Percentiles rank a stretch among this genome's conserved stretches.
Conservation (phyloP, 2,797 vertebrate species). For the Sebastolobus altivelis region DNA sequence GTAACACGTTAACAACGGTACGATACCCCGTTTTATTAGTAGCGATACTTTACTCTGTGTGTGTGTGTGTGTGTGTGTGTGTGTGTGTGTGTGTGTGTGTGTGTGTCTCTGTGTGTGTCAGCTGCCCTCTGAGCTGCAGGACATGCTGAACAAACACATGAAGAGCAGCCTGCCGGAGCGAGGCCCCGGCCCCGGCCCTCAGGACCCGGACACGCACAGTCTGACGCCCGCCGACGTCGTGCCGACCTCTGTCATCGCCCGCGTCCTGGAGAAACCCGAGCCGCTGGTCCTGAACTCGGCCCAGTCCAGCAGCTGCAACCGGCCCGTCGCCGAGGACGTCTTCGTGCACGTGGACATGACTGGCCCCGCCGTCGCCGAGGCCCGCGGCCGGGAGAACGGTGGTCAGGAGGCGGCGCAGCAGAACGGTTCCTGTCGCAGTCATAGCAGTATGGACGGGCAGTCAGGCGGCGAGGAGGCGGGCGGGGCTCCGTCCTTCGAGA, state of each 20-base stretch:
- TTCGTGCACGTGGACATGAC: conserved; percentile 99
- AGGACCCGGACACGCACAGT: conserved; percentile 87
- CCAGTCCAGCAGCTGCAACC: conserved; percentile 91
- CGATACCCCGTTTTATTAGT: too few relatives aligned
- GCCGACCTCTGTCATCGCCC: conserved; percentile 94
- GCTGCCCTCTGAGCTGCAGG: conserved; percentile 97
- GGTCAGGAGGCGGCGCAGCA: conserved; percentile 73
- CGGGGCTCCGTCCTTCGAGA: conserved; percentile 88
- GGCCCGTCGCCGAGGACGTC: conserved; percentile 93
- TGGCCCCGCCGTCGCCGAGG: conserved; percentile 59
- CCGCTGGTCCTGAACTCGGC: conserved; percentile 95
- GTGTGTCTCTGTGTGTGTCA: conserved; percentile 58
- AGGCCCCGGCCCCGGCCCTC: conserved; percentile 70
- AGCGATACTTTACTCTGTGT: neutral
- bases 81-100: conserved; percentile 25
- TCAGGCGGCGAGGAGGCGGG: conserved; percentile 79
- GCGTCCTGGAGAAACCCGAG: conserved; percentile 96
- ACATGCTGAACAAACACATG: conserved; percentile 97
- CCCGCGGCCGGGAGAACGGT: conserved; percentile 38
- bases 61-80: neutral
- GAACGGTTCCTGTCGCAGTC: conserved; percentile 88
- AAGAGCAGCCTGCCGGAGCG: conserved; percentile 85
- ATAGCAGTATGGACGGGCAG: conserved; percentile 82
- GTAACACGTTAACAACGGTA: neutral
- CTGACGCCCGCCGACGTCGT: conserved; percentile 92